Conservation (phyloP, 2,888 invertebrate species). For the Laothoe populi region DNA sequence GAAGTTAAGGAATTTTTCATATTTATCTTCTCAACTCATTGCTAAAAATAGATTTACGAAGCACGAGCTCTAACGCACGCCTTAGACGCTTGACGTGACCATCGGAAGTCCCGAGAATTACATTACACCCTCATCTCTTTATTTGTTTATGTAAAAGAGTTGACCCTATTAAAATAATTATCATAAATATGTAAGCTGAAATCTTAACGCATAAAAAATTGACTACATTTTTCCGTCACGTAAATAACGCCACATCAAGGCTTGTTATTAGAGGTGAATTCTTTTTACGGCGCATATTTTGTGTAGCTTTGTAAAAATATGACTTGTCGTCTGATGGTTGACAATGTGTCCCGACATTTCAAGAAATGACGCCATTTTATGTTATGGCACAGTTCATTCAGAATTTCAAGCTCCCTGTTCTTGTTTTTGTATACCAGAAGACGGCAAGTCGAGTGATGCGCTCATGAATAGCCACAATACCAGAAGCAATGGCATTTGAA, state of each 20-base stretch:
- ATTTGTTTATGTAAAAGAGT: slow-evolving; percentile 8
- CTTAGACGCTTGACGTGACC: no score
- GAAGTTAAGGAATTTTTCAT: no score
- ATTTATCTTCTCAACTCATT: no score
- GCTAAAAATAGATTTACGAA: no score
- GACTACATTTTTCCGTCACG: not conserved
- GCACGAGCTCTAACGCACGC: no score
- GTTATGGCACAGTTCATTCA: no score
- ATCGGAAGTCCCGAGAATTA: not conserved
- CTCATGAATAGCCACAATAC: no score
- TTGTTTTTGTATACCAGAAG: no score
- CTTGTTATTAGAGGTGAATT: slow-evolving; percentile 17
- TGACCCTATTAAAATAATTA: slow-evolving; percentile 6
- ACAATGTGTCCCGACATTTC: not conserved
- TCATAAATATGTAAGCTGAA: slow-evolving; percentile 16
- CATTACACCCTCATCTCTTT: not conserved
- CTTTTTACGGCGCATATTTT: slow-evolving; percentile 4
- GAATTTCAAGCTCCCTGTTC: no score
- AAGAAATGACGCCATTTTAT: no score
- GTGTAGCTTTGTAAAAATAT: not conserved
- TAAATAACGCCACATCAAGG: slow-evolving; percentile 15
- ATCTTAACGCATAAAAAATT: slow-evolving; percentile 5
- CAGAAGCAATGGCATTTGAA: no score
- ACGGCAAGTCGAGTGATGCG: no score
- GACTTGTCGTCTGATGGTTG: not conserved